A percentile compares a stretch with the other conserved stretches of the same genome.
These are phyloP conservation scores for Enteromius fasciolatus DNA, from an alignment of 2,797 vertebrate genomes.

Conservation along the genomic window DNA sequence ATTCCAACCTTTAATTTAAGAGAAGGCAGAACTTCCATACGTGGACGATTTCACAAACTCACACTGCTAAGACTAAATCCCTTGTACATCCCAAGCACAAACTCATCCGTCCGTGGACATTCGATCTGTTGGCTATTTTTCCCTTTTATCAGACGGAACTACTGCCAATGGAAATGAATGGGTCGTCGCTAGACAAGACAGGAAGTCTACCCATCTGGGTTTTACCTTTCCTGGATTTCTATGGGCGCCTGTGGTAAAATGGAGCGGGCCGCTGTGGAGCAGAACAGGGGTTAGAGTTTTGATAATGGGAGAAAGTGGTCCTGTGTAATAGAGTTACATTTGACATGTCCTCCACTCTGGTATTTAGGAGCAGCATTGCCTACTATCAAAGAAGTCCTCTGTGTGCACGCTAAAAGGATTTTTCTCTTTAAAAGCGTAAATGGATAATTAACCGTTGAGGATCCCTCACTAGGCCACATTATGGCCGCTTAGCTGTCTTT, in stretches of 20 bases:
- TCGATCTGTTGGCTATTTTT: slow-evolving; percentile 60
- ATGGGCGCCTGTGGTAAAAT: slow-evolving; percentile 60
- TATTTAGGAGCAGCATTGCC: slow-evolving; percentile 59
- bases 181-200: slow-evolving; percentile 66
- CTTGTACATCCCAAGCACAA: slow-evolving; percentile 46
- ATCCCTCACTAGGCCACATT: slow-evolving; percentile 54
- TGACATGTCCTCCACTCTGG: slow-evolving; percentile 62
- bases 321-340: slow-evolving; percentile 66
- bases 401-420: slow-evolving; percentile 65
- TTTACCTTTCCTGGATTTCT: slow-evolving; percentile 66
- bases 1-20: neutral
- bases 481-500: slow-evolving; percentile 60
- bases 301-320: slow-evolving; percentile 64
- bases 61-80: slow-evolving; percentile 49
- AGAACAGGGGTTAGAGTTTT: slow-evolving; percentile 62
- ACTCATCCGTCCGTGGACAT: slow-evolving; percentile 52
- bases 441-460: slow-evolving; percentile 65
- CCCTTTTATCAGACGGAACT: slow-evolving; percentile 65
- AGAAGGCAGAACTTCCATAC: slow-evolving; percentile 29
- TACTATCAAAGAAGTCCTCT: slow-evolving; percentile 64
- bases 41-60: slow-evolving; percentile 48
- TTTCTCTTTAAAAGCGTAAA: slow-evolving; percentile 67
- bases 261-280: slow-evolving; percentile 57
- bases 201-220: slow-evolving; percentile 68
- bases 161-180: slow-evolving; percentile 67